These are phyloP conservation scores for Carcharodon carcharias DNA, from an alignment of 2,797 vertebrate genomes.

Conservation along the genomic window DNA sequence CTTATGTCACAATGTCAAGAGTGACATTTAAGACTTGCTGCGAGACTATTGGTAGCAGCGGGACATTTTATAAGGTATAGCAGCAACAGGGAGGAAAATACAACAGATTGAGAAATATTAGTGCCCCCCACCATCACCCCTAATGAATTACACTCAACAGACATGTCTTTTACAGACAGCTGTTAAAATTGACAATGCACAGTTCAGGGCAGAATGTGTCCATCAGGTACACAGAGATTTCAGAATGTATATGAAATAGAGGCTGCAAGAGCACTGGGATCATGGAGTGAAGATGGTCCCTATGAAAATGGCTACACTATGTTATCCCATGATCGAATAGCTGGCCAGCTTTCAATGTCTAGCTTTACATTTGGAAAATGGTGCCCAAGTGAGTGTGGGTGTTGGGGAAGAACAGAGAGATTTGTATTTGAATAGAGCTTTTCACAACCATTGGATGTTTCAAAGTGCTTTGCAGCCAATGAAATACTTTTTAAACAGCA, in stretches of 20 bases:
- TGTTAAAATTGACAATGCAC: background rate
- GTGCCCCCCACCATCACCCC: background rate
- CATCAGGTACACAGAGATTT: too few relatives aligned
- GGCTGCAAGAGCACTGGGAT: too few relatives aligned
- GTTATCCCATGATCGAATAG: background rate
- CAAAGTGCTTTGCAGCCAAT: background rate
- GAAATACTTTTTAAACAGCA: background rate
- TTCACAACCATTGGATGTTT: background rate
- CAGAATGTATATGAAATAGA: too few relatives aligned
- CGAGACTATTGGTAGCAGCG: background rate
- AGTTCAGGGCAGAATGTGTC: too few relatives aligned
- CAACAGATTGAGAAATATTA: background rate
- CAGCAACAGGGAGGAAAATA: background rate
- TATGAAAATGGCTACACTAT: background rate
- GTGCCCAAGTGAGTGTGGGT: background rate
- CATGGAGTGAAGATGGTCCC: too few relatives aligned
- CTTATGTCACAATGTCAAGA: background rate
- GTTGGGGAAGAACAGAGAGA: background rate
- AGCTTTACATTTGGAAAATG: background rate
- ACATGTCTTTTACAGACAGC: background rate
- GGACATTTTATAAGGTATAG: background rate
- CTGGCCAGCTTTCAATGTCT: background rate
- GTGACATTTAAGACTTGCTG: background rate
- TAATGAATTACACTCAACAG: background rate
- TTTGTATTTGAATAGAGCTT: background rate